phyloP scores from a whole-genome alignment of 2,113 vertebrate genomes.

The Hystrix cristata region DNA sequence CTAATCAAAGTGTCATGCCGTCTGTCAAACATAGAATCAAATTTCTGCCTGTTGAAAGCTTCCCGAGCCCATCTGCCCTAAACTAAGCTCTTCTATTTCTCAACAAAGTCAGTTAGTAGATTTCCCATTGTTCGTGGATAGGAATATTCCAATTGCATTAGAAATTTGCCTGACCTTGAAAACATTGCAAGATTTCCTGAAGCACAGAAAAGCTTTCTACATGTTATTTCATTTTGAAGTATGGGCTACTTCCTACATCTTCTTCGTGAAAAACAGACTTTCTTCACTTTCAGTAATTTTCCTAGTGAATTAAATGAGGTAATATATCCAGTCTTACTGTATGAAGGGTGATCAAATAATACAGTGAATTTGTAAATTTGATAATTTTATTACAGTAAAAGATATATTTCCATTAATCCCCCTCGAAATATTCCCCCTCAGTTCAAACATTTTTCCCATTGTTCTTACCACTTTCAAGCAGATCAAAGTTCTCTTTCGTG shows the following conservation, averaged over 20 bases:
- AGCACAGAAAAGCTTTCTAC: slow-evolving; percentile 37
- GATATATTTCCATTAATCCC: not conserved
- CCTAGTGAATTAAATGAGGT: slow-evolving; percentile 32
- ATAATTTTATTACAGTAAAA: not conserved
- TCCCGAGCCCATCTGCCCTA: not conserved
- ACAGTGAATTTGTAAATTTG: not conserved
- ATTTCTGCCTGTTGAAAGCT: not conserved
- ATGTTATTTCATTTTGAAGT: slow-evolving; percentile 47
- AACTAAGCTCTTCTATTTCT: not conserved
- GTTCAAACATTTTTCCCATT: not conserved
- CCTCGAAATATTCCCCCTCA: not conserved
- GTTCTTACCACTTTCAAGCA: not conserved
- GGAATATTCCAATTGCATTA: slow-evolving; percentile 11
- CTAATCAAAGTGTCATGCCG: not conserved
- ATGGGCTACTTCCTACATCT: not conserved
- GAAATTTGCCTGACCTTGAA: slow-evolving; percentile 39
- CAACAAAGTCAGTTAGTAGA: not conserved
- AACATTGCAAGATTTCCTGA: slow-evolving; percentile 20
- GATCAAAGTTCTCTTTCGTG: not conserved
- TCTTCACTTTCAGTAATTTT: slow-evolving; percentile 41
- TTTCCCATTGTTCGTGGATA: not conserved
- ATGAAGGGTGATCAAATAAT: not conserved
- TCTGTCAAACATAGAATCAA: slow-evolving; percentile 34
- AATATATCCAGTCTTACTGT: not conserved
- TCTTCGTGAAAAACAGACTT: not conserved